phyloP scores from a whole-genome alignment of 2,113 vertebrate genomes.

The Brachyistius frenatus region DNA sequence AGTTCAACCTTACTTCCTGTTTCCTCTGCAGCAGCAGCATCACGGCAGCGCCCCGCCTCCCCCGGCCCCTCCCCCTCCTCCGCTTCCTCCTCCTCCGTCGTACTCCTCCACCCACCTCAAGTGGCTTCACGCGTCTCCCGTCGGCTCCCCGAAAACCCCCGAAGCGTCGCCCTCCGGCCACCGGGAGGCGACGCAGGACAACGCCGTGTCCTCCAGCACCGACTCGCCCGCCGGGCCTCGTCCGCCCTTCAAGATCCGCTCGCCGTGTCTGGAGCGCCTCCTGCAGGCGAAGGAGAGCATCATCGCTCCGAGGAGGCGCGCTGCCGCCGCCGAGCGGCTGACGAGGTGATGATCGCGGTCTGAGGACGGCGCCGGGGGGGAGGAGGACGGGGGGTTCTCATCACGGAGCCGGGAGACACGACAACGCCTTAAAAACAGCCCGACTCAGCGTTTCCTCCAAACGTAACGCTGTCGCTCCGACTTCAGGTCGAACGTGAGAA shows the following conservation, averaged over 20 bases:
- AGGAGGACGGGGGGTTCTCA: no score
- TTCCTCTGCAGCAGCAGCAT: conserved; percentile 11
- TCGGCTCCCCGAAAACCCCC: conserved; percentile 25
- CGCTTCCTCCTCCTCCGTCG: not conserved
- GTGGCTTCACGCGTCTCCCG: conserved; percentile 49
- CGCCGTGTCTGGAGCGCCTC: conserved; percentile 72
- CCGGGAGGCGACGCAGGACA: conserved; percentile 64
- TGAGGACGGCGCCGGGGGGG: no score
- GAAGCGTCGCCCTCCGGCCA: not conserved
- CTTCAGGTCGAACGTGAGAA: no score
- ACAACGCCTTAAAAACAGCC: no score
- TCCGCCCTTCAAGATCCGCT: conserved; percentile 53
- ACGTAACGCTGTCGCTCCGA: no score
- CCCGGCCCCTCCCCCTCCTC: not conserved
- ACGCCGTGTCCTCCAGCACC: conserved; percentile 72
- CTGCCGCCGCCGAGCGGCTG: not conserved
- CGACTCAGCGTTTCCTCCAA: no score
- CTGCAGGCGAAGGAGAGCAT: conserved; percentile 71
- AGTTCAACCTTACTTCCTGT: not conserved
- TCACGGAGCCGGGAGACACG: no score
- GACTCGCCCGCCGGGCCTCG: conserved; percentile 3
- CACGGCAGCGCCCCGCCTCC: conserved; percentile 6
- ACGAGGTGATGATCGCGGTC: no score
- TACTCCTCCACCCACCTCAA: conserved; percentile 40
- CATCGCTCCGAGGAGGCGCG: conserved; percentile 26